Evolutionary conservation across 2,888 invertebrate species (phyloP).

Genomic region (Tupiocoris notatus): DNA sequence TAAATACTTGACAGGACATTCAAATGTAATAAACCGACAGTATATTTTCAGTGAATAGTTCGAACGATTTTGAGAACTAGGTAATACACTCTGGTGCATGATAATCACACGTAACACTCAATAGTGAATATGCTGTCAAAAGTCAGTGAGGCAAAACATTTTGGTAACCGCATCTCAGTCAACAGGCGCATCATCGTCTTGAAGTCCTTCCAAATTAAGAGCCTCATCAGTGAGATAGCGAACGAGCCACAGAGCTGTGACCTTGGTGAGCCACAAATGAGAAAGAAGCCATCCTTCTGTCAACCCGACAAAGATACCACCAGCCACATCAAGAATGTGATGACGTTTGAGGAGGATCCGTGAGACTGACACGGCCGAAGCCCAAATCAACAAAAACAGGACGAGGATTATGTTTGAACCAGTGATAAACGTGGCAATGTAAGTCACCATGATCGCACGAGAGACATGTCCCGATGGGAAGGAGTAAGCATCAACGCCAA

Average conservation of each 20-base stretch:
- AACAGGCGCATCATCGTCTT: constrained; percentile 18
- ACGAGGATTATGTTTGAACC: constrained; percentile 58
- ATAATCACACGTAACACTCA: no score
- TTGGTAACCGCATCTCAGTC: no score
- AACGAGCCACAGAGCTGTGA: constrained; percentile 62
- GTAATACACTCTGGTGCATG: no score
- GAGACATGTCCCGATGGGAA: constrained; percentile 91
- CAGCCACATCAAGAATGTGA: constrained; percentile 78
- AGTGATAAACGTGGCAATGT: constrained; percentile 67
- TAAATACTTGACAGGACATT: no score
- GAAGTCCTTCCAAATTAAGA: constrained; percentile 42
- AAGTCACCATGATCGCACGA: constrained; percentile 71
- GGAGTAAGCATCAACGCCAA: constrained; percentile 84
- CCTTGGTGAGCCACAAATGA: constrained; percentile 68
- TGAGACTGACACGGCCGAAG: constrained; percentile 70
- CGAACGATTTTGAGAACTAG: no score
- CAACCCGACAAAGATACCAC: constrained; percentile 72
- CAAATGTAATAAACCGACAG: no score
- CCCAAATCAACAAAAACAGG: constrained; percentile 67
- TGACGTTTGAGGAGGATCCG: constrained; percentile 82
- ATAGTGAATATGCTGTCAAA: no score
- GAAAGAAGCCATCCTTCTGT: constrained; percentile 65
- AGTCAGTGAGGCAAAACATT: no score
- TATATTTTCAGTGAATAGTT: no score
- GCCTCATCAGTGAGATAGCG: constrained; percentile 60